A percentile compares a stretch with the other conserved stretches of the same genome.
Evolutionary conservation across 2,797 vertebrate species (phyloP).

Genomic region (Hapalemur alaotrensis): DNA sequence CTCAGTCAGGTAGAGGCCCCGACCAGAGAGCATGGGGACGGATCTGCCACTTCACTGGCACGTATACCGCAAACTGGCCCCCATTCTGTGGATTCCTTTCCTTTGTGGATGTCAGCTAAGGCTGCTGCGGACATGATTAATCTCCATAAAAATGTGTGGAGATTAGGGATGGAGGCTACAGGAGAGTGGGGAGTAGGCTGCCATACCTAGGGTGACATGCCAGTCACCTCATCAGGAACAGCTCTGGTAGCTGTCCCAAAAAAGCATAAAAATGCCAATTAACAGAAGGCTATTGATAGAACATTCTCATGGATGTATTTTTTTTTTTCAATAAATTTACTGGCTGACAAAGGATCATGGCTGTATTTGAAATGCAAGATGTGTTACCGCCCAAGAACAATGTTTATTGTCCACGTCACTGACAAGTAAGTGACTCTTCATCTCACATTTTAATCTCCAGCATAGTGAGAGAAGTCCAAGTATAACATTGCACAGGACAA

Average conservation of each 20-base stretch:
- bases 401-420: neutral
- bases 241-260: neutral
- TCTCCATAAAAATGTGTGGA: neutral
- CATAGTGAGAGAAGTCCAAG: neutral
- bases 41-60: too few relatives aligned
- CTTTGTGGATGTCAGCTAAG: fast-evolving
- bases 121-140: neutral
- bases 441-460: neutral
- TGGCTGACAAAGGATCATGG: neutral
- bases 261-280: neutral
- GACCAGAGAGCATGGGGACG: neutral
- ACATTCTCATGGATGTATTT: neutral
- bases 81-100: neutral
- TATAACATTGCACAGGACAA: neutral
- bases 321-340: neutral
- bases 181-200: too few relatives aligned
- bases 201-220: neutral
- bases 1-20: neutral
- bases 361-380: neutral
- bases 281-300: neutral
- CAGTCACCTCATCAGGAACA: neutral
- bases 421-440: neutral
- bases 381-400: neutral
- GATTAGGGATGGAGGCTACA: too few relatives aligned
- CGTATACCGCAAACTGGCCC: too few relatives aligned